Percentiles rank a stretch among this genome's conserved stretches.
These are phyloP conservation scores for Scaptomyza caliginosa DNA, from an alignment of 2,888 invertebrate genomes.

Conservation along the genomic window DNA sequence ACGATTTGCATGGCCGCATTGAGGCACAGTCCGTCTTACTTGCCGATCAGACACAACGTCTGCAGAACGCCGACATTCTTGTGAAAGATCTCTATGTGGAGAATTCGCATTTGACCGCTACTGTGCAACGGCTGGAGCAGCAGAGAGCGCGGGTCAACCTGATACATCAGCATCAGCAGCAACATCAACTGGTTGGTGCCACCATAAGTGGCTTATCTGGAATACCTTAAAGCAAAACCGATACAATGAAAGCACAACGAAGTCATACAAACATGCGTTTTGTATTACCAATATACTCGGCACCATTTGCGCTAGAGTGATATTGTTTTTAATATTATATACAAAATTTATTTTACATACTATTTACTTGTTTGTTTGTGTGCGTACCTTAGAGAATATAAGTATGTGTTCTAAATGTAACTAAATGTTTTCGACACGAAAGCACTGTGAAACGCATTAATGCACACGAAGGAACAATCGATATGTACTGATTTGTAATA, in stretches of 20 bases:
- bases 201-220: conserved; percentile 54
- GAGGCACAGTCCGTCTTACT: conserved; percentile 84
- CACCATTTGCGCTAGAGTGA: conserved; percentile 27
- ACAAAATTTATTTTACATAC: conserved; percentile 51
- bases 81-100: conserved; percentile 93
- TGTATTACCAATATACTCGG: conserved; percentile 36
- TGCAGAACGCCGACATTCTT: conserved; percentile 89
- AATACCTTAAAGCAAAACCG: conserved; percentile 55
- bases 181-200: conserved; percentile 53
- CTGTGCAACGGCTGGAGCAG: conserved; percentile 84
- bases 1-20: conserved; percentile 85
- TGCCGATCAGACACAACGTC: conserved; percentile 87
- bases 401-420: conserved; percentile 49
- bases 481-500: conserved; percentile 57
- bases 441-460: conserved; percentile 27
- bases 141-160: conserved; percentile 82
- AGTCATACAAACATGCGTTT: conserved; percentile 29
- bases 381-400: conserved; percentile 21
- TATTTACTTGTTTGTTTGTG: conserved; percentile 48
- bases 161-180: conserved; percentile 82
- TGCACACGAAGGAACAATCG: conserved; percentile 58
- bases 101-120: conserved; percentile 91
- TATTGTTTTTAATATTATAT: conserved; percentile 55
- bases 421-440: conserved; percentile 36
- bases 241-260: conserved; percentile 50